These are phyloP conservation scores for Thamnaconus septentrionalis DNA, from an alignment of 2,113 vertebrate genomes.

Conservation along the genomic window DNA sequence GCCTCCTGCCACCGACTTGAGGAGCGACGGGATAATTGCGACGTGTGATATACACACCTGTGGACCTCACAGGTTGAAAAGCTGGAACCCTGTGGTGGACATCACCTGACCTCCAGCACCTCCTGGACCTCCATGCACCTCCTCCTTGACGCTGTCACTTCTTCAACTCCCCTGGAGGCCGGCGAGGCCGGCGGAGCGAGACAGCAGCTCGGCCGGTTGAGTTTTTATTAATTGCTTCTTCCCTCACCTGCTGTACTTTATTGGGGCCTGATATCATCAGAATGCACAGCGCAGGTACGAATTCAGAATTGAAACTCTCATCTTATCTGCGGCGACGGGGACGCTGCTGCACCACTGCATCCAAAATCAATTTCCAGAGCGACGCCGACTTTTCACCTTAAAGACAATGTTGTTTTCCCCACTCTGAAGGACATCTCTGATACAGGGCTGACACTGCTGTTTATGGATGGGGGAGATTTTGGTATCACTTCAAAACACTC, in stretches of 20 bases:
- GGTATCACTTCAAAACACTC: slow-evolving; percentile 33
- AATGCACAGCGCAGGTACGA: slow-evolving; percentile 65
- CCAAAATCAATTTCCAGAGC: slow-evolving; percentile 75
- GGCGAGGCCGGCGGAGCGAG: slow-evolving; percentile 49
- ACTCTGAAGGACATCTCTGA: slow-evolving; percentile 61
- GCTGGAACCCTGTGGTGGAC: slow-evolving; percentile 1
- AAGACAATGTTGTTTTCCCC: slow-evolving; percentile 49
- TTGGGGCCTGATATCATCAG: slow-evolving; percentile 69
- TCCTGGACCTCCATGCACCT: slow-evolving; percentile 16
- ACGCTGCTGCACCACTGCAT: slow-evolving; percentile 70
- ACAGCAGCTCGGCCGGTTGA: slow-evolving; percentile 43
- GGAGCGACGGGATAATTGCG: not conserved
- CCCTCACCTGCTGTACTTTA: slow-evolving; percentile 68
- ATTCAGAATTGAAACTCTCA: slow-evolving; percentile 67
- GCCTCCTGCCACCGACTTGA: too few species aligned
- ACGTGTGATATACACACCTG: not conserved
- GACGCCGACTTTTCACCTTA: slow-evolving; percentile 64
- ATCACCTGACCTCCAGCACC: slow-evolving; percentile 17
- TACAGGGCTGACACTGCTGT: slow-evolving; percentile 29
- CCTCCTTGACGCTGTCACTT: slow-evolving; percentile 35
- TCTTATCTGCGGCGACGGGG: slow-evolving; percentile 61
- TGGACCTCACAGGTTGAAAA: slow-evolving; percentile 26
- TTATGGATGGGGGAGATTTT: slow-evolving; percentile 47
- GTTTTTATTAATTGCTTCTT: slow-evolving; percentile 70
- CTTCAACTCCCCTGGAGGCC: slow-evolving; percentile 39